Evolutionary conservation across 2,888 invertebrate genomes (phyloP), one percentile per base, ranked within the genome.

Genomic region (Mythimna albipuncta): DNA sequence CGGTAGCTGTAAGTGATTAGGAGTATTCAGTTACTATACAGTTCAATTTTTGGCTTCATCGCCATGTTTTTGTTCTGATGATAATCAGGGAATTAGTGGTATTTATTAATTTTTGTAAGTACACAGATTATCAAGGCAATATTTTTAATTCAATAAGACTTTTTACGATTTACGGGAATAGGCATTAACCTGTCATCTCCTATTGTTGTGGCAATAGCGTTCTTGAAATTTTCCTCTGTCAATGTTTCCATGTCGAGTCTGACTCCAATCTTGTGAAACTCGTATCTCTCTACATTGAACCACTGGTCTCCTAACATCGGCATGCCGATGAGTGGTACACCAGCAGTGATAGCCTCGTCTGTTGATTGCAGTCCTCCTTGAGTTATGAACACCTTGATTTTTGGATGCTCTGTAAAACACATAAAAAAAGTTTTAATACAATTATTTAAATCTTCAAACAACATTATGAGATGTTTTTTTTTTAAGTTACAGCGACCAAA

Each of bases 251-350:
- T 79, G 58, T 94, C 90, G 2, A 95, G 65, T 67, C 83, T 83
- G 3, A 90, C 47, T 11, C 94, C 94, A 64, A 93, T 90, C 35
- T 89, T 87, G 58, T 88, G 75, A 73, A 78, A 63, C 0, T 84
- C 86, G 73, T 89, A 91, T 83, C 85, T 89, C 81, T 89, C 91
- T 0, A 90, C 91, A 74, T 94, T 94, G 21, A 85, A 90, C 82
- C 89, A 92, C 77, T 95, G 95, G 77, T 96, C 96, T 0, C 87
- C 90, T 21, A 92, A 77, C 84, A 94, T 92, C 3, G 94, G 94
- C 52, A 95, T 87, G 3, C 91, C 94, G 50, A 95, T 85, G 6
- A 95, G 71, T 2, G 95, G 95, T 2, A 94, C 92, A 35, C 90
- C 91, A 11, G 92, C 91, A 47, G 82, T 77, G 32, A 96, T 92